Percentiles rank a stretch among this genome's conserved stretches.
Conservation (phyloP, 2,888 invertebrate genomes). For the Fissipunctia ypsillon region DNA sequence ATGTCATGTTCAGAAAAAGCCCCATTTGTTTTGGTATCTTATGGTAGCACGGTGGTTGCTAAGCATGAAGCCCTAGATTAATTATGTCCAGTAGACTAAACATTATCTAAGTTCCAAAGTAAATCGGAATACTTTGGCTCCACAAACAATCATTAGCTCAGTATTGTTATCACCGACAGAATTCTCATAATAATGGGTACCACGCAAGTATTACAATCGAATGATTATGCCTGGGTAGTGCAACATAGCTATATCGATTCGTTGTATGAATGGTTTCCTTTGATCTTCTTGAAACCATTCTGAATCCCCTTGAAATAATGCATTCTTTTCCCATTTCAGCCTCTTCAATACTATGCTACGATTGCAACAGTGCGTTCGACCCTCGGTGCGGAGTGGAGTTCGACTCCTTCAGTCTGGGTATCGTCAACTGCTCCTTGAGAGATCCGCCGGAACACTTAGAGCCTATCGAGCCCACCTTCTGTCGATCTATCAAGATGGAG, state of each 20-base stretch:
- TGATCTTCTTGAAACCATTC: neutral
- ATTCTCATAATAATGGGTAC: neutral
- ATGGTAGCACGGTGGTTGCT: neutral
- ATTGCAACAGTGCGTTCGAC: conserved; percentile 97
- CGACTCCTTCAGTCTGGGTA: conserved; percentile 95
- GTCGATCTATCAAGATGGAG: conserved; percentile 95
- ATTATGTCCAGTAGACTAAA: neutral
- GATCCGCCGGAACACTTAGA: conserved; percentile 93
- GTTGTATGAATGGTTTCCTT: neutral
- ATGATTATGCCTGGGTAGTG: neutral
- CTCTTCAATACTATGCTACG: conserved; percentile 94
- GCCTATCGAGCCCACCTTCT: conserved; percentile 92
- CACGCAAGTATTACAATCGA: neutral
- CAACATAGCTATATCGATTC: neutral
- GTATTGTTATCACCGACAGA: neutral
- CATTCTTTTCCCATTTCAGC: conserved; percentile 76
- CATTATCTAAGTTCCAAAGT: neutral
- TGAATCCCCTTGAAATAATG: neutral
- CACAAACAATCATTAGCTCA: neutral
- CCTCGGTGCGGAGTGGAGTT: conserved; percentile 97
- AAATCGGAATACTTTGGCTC: neutral
- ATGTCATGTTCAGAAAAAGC: neutral
- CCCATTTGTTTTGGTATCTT: neutral
- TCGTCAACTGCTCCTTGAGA: conserved; percentile 95
- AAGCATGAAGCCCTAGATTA: neutral